A percentile compares a stretch with the other conserved stretches of the same genome.
phyloP scores from a whole-genome alignment of 2,797 vertebrate genomes.

The Vespertilio murinus region DNA sequence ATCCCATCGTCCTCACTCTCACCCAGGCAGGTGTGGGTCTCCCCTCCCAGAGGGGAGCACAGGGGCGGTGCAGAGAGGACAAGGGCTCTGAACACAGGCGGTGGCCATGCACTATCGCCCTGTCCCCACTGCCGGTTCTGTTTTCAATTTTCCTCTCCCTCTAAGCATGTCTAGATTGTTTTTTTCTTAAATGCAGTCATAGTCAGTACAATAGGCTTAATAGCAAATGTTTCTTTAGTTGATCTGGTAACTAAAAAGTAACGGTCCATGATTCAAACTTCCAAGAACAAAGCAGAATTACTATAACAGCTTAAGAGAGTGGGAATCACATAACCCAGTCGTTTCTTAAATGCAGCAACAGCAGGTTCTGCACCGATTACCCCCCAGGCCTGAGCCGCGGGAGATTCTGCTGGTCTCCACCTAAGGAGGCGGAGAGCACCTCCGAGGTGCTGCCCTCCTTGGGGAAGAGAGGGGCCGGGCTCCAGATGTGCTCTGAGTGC shows the following conservation, averaged over 20 bases:
- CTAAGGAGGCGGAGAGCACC: background rate
- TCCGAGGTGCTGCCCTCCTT: background rate
- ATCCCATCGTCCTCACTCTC: background rate
- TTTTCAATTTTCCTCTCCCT: background rate
- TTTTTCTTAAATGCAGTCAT: background rate
- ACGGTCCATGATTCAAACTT: constrained; percentile 52
- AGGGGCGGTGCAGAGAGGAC: background rate
- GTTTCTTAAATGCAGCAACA: background rate
- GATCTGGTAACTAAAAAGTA: constrained; percentile 36
- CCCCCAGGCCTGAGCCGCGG: background rate
- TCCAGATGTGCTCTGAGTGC: background rate
- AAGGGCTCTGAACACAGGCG: background rate
- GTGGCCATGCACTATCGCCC: background rate
- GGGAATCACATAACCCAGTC: background rate
- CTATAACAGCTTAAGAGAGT: background rate
- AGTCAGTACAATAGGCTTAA: constrained; percentile 15
- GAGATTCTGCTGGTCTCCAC: background rate
- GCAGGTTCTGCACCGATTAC: background rate
- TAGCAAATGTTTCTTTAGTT: constrained; percentile 27
- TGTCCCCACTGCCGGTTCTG: background rate
- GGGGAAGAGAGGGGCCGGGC: background rate
- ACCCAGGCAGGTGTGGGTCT: background rate
- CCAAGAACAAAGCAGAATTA: constrained; percentile 10
- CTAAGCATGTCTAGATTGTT: background rate
- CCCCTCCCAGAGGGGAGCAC: background rate